Percentiles rank a stretch among this genome's conserved stretches.
Evolutionary conservation across 2,113 vertebrate genomes (phyloP).

Genomic region (Micromys minutus): DNA sequence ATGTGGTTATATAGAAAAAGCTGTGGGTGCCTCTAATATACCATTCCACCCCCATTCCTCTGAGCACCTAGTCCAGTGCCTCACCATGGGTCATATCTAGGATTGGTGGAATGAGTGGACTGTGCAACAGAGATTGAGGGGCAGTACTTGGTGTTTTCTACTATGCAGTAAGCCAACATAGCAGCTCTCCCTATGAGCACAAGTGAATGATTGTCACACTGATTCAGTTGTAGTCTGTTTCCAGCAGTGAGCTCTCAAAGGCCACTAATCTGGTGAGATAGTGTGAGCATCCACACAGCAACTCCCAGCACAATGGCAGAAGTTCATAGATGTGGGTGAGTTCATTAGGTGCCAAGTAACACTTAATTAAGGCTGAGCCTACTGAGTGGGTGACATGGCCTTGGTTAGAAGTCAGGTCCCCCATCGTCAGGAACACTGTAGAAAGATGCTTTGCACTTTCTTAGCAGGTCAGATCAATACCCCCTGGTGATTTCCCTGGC

Average conservation of each 20-base stretch:
- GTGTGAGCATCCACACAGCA: conserved; percentile 75
- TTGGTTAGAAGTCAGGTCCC: background rate
- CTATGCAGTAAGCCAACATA: background rate
- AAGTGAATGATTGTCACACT: background rate
- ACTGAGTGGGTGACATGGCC: conserved; percentile 34
- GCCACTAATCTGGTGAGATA: conserved; percentile 55
- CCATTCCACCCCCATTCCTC: background rate
- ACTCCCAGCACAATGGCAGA: conserved; percentile 73
- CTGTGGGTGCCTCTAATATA: background rate
- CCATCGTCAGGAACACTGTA: background rate
- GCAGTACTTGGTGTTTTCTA: background rate
- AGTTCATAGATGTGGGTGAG: conserved; percentile 70
- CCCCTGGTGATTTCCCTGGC: background rate
- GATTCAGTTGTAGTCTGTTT: conserved; percentile 50
- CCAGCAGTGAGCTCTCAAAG: conserved; percentile 75
- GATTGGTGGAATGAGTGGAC: background rate
- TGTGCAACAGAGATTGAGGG: background rate
- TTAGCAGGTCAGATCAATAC: background rate
- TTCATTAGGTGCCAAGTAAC: conserved; percentile 82
- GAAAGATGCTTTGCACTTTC: rapidly evolving
- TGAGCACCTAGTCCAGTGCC: background rate
- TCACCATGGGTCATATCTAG: background rate
- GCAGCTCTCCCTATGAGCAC: background rate
- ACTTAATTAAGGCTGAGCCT: conserved; percentile 80
- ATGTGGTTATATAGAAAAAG: background rate